These are phyloP conservation scores for Agonopterix alstromeriana DNA, from an alignment of 2,888 invertebrate genomes.

Conservation along the genomic window DNA sequence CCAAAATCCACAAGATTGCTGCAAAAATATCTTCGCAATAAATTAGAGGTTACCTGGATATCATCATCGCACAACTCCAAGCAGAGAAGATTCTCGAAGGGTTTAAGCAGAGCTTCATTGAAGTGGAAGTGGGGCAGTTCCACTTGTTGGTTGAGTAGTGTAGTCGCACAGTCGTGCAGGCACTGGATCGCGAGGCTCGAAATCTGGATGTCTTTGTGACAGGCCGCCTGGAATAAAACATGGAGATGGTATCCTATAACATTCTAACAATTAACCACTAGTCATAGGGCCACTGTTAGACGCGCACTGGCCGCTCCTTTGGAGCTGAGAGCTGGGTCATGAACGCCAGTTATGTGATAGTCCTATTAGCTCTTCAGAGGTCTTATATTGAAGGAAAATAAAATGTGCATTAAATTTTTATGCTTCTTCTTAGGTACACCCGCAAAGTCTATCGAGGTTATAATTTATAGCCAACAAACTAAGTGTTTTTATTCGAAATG, in stretches of 20 bases:
- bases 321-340: too few relatives aligned
- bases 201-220: conserved; percentile 91
- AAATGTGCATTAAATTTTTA: too few relatives aligned
- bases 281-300: neutral
- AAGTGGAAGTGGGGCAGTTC: conserved; percentile 96
- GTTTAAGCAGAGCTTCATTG: conserved; percentile 95
- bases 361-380: too few relatives aligned
- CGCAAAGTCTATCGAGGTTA: too few relatives aligned
- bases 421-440: too few relatives aligned
- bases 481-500: too few relatives aligned
- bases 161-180: conserved; percentile 94
- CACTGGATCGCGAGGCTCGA: conserved; percentile 94
- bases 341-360: too few relatives aligned
- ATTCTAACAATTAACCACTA: neutral
- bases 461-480: too few relatives aligned
- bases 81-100: conserved; percentile 95
- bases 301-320: too few relatives aligned
- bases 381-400: too few relatives aligned
- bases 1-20: too few relatives aligned
- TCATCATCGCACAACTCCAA: conserved; percentile 95
- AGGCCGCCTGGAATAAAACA: conserved; percentile 82
- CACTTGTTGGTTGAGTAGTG: conserved; percentile 89
- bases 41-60: conserved; percentile 80
- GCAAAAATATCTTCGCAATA: too few relatives aligned
- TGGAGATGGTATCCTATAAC: neutral